These are phyloP conservation scores for Pyxicephalus adspersus DNA, from an alignment of 2,113 vertebrate species.

Conservation along the genomic window DNA sequence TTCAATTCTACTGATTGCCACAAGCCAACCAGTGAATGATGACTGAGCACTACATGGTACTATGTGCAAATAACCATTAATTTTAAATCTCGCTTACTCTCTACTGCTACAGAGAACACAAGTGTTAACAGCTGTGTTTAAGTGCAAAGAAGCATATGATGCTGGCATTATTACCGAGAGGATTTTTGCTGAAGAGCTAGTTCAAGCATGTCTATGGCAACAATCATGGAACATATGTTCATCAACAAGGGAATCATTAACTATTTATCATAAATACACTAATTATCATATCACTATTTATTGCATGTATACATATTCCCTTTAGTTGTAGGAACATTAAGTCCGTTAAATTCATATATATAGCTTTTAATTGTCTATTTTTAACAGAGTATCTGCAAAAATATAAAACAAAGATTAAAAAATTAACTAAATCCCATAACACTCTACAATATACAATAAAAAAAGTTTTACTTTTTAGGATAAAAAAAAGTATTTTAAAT, in stretches of 20 bases:
- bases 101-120: conserved; percentile 52
- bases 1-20: conserved; percentile 51
- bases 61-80: conserved; percentile 56
- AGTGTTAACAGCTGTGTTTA: conserved; percentile 58
- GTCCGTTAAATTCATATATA: conserved; percentile 23
- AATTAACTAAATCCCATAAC: background rate
- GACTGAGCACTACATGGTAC: conserved; percentile 54
- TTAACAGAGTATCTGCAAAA: background rate
- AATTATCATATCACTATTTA: conserved; percentile 57
- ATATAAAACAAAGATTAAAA: conserved; percentile 1
- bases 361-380: background rate
- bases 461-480: no score
- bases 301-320: conserved; percentile 54
- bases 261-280: conserved; percentile 56
- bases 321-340: conserved; percentile 45
- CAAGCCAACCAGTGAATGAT: conserved; percentile 52
- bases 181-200: conserved; percentile 55
- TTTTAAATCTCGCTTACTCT: conserved; percentile 55
- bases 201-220: conserved; percentile 55
- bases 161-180: conserved; percentile 49
- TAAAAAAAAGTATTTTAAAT: background rate
- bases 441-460: no score
- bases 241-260: conserved; percentile 56
- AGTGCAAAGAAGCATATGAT: conserved; percentile 52
- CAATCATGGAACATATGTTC: conserved; percentile 54